Percentiles rank a stretch among this genome's conserved stretches.
phyloP scores from a whole-genome alignment of 2,797 vertebrate species.

The Jordanella pulchra region DNA sequence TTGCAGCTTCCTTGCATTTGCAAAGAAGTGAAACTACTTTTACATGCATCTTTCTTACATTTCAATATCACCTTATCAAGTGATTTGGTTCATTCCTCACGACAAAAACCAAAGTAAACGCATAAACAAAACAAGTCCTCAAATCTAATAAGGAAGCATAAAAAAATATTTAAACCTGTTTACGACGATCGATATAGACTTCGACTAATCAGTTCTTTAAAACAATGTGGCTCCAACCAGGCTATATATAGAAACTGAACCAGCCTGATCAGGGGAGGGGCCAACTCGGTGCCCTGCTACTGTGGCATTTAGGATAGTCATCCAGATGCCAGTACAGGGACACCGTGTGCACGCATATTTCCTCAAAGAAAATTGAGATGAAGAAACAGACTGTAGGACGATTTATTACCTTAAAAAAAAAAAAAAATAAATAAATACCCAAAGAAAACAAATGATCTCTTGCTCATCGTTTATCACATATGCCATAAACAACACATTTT shows the following conservation, averaged over 20 bases:
- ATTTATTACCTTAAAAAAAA: not conserved
- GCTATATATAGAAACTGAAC: slow-evolving; percentile 41
- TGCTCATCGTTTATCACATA: too few relatives aligned
- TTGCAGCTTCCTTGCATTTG: not conserved
- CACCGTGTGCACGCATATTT: not conserved
- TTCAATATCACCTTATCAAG: slow-evolving; percentile 2
- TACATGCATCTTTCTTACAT: not conserved
- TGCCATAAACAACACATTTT: too few relatives aligned
- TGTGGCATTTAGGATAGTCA: slow-evolving; percentile 17
- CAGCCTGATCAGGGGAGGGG: slow-evolving; percentile 24
- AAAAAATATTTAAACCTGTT: not conserved
- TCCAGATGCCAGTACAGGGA: too few relatives aligned
- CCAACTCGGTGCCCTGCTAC: slow-evolving; percentile 26
- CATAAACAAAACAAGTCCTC: not conserved
- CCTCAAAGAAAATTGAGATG: not conserved
- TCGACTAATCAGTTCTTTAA: slow-evolving; percentile 12
- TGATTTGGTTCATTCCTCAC: not conserved
- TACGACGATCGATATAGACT: slow-evolving; percentile 9
- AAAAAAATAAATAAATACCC: not conserved
- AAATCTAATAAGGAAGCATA: not conserved
- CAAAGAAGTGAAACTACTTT: slow-evolving; percentile 11
- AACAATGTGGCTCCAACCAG: slow-evolving; percentile 20
- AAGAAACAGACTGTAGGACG: not conserved
- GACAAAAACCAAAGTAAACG: not conserved
- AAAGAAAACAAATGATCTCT: not conserved